Evolutionary conservation across 2,797 vertebrate species (phyloP), one percentile per base, ranked within the genome.

Genomic region (Brachymystax lenok): DNA sequence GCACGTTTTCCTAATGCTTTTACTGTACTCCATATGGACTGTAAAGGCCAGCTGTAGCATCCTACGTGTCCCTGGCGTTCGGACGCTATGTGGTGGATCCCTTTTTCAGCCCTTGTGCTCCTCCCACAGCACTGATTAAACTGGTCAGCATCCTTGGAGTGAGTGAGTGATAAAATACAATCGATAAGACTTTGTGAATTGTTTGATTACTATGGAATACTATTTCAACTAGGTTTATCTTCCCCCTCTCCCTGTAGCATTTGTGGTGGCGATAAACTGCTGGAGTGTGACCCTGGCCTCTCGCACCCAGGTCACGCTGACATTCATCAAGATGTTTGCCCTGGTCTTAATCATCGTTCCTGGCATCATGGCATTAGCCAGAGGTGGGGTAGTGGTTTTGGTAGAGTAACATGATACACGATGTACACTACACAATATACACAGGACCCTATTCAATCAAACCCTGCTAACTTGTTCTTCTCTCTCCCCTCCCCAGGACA

Each of bases 51-150:
- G 93, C 95, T 30, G 94, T 94, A 79, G 88, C 94, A 0, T 94
- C 95, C 0, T 95, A 96, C 54, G 91, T 96, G 46, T 88, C 94
- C 14, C 78, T 97, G 86, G 95, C 96, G 0, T 97, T 97, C n/a
- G 96, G 95, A 0, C 94, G 94, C 30, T 97, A 97, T 46, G 89
- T 96, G 73, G 90, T 96, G 88, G 96, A 97, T 75, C 94, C 96
- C 0, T 95, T 96, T 77, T 97, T 94, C 7, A 71, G 91, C 10
- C 96, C 96, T 0, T 97, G 96, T 10, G 76, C 77, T 1, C 92
- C 95, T 35, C 96, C 96, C 0, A 56, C 73, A 3, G 79, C 59
- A 13, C 90, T 95, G 0, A 88, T 97, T 83, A 95, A 94, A 86
- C 74, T 97, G 0, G 90, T 96, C 66, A 91, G 94, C 85, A 84